These are phyloP conservation scores for Zosterops japonicus DNA, from an alignment of 2,113 vertebrate genomes.

Conservation along the genomic window DNA sequence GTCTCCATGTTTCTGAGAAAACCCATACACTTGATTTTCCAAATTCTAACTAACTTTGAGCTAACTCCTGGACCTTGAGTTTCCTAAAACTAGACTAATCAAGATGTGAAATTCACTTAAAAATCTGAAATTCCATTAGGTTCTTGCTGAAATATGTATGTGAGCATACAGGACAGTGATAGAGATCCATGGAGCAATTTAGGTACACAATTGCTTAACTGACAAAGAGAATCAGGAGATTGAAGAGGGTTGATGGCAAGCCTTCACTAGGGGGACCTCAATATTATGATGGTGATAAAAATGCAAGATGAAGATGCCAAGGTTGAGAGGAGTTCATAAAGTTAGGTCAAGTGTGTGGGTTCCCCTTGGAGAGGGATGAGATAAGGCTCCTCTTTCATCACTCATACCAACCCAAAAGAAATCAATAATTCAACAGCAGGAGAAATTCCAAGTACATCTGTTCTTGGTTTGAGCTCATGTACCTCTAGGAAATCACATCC, in stretches of 20 bases:
- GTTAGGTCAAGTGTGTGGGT: neutral
- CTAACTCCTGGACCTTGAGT: neutral
- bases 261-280: neutral
- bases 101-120: neutral
- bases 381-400: neutral
- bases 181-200: neutral
- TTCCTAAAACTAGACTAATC: neutral
- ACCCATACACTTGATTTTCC: neutral
- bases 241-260: neutral
- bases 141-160: neutral
- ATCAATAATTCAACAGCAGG: neutral
- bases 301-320: neutral
- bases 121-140: neutral
- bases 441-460: neutral
- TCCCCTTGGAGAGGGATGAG: neutral
- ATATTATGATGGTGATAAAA: neutral
- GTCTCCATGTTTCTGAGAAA: neutral
- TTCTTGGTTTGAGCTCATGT: neutral
- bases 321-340: neutral
- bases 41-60: neutral
- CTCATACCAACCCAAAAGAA: neutral
- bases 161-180: neutral
- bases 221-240: neutral
- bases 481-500: neutral
- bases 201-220: neutral